Conservation (phyloP, 1,140 invertebrate genomes). For the Aphaenogaster floridana region DNA sequence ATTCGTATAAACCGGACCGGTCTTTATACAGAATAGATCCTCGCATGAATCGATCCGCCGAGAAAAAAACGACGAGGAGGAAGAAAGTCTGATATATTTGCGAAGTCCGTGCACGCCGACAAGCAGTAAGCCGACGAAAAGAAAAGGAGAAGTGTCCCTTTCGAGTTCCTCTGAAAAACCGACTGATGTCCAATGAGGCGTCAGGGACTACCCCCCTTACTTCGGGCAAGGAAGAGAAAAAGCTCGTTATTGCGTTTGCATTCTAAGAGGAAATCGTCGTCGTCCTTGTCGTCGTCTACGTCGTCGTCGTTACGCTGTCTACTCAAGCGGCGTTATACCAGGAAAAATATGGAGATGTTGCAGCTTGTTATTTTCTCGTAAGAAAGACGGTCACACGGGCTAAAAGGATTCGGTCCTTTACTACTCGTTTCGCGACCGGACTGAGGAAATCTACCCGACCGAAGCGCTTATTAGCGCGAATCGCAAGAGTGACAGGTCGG, state of each 20-base stretch:
- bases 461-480: slow-evolving; percentile 37
- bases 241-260: slow-evolving; percentile 68
- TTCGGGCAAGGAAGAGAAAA: slow-evolving; percentile 22
- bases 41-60: not conserved
- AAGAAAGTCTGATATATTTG: slow-evolving; percentile 12
- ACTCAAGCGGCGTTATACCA: slow-evolving; percentile 47
- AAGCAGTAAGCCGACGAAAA: slow-evolving; percentile 33
- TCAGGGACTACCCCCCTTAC: slow-evolving; percentile 13
- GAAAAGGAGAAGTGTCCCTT: slow-evolving; percentile 31
- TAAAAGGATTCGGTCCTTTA: slow-evolving; percentile 44
- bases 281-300: slow-evolving; percentile 36
- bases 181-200: slow-evolving; percentile 45
- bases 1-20: not conserved
- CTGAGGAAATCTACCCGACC: not conserved
- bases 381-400: slow-evolving; percentile 5
- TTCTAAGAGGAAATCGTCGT: slow-evolving; percentile 60
- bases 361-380: slow-evolving; percentile 62
- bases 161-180: slow-evolving; percentile 33
- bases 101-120: slow-evolving; percentile 22
- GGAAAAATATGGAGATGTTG: slow-evolving; percentile 45
- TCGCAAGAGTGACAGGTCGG: slow-evolving; percentile 18
- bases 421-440: not conserved
- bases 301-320: slow-evolving; percentile 60
- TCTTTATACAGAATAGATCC: slow-evolving; percentile 9
- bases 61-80: not conserved